Evolutionary conservation across 2,888 invertebrate genomes (phyloP).

Genomic region (Drosophila ezoana): DNA sequence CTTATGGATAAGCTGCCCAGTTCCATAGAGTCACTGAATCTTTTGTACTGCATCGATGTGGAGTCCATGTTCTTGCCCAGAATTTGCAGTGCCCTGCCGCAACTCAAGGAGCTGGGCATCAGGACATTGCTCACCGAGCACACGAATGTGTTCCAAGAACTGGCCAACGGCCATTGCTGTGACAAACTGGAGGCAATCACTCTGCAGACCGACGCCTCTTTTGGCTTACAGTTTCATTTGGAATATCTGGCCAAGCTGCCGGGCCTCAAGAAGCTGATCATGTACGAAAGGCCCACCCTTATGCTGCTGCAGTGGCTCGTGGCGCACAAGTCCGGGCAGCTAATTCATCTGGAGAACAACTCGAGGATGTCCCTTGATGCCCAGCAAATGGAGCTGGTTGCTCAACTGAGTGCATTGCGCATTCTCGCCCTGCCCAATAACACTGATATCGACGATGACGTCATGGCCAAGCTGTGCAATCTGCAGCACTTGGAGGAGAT

Average conservation of each 20-base stretch:
- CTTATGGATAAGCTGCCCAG: constrained; percentile 3
- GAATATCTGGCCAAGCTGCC: constrained; percentile 11
- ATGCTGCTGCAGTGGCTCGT: constrained; percentile 6
- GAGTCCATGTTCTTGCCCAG: not conserved
- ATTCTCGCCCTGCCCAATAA: not conserved
- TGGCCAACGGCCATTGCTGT: not conserved
- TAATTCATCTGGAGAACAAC: not conserved
- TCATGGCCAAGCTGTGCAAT: not conserved
- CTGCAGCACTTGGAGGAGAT: constrained; percentile 1
- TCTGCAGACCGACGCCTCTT: not conserved
- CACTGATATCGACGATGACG: not conserved
- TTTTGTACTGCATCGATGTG: constrained; percentile 7
- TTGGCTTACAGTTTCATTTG: not conserved
- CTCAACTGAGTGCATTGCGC: not conserved
- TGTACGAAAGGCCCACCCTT: not conserved
- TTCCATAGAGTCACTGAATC: not conserved
- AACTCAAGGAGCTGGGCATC: not conserved
- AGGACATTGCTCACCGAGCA: not conserved
- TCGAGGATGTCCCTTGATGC: not conserved
- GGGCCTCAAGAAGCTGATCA: not conserved
- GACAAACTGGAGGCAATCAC: not conserved
- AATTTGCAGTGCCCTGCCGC: constrained; percentile 4
- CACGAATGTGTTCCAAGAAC: not conserved
- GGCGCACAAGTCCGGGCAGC: not conserved
- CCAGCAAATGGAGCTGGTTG: not conserved